These are phyloP conservation scores for Phyllotreta striolata DNA, from an alignment of 2,888 invertebrate species.

Conservation along the genomic window DNA sequence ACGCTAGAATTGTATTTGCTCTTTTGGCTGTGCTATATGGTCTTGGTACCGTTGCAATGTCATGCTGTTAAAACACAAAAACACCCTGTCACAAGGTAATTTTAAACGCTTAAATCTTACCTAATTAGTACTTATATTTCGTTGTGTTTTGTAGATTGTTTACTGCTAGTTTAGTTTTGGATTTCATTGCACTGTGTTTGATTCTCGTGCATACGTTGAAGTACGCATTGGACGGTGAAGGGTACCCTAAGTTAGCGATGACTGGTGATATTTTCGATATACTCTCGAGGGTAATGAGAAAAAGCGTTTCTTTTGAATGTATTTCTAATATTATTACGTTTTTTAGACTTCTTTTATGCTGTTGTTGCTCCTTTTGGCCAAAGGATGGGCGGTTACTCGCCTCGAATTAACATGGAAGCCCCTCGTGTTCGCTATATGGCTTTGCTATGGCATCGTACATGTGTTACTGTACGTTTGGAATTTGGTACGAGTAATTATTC, in stretches of 20 bases:
- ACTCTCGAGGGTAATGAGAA: conserved; percentile 77
- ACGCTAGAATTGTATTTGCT: conserved; percentile 89
- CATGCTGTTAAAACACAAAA: conserved; percentile 89
- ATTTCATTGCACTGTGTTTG: conserved; percentile 84
- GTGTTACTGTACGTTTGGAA: conserved; percentile 95
- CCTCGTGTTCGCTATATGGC: conserved; percentile 87
- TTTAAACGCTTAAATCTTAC: neutral
- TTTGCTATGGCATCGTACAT: conserved; percentile 89
- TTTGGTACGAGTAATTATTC: conserved; percentile 73
- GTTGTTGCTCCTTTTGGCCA: conserved; percentile 87
- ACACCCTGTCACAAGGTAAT: conserved; percentile 79
- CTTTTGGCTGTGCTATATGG: conserved; percentile 86
- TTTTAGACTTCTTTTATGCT: conserved; percentile 91
- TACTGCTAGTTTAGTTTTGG: conserved; percentile 84
- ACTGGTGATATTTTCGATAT: conserved; percentile 94
- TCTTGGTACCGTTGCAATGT: conserved; percentile 85
- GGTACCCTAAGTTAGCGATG: conserved; percentile 81
- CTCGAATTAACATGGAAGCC: conserved; percentile 88
- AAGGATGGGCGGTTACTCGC: conserved; percentile 96
- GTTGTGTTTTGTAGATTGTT: conserved; percentile 69
- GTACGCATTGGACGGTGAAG: conserved; percentile 91
- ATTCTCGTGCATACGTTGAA: conserved; percentile 89
- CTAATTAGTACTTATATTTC: neutral
- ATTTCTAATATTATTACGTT: conserved; percentile 5
- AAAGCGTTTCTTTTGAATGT: neutral